Evolutionary conservation across 2,113 vertebrate genomes (phyloP), one percentile per base, ranked within the genome.

Genomic region (Archilochus colubris): DNA sequence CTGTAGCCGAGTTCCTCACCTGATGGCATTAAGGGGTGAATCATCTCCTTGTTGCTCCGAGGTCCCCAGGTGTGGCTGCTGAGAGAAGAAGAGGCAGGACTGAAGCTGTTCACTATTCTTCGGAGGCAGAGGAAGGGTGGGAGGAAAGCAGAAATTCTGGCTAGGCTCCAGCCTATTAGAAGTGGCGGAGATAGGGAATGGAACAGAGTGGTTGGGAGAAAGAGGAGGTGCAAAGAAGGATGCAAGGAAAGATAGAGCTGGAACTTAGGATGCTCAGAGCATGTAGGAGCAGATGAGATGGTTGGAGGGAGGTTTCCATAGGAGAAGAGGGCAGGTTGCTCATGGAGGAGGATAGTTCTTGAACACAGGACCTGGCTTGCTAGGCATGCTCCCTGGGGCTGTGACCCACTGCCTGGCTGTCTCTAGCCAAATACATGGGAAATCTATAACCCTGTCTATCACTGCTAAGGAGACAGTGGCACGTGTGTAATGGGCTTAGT

Each of bases 401-500:
- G 50, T 13, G 40, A 28, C 20, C 55, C 1, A 1, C 54, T 63
- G 55, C 40, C 61, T 73, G 55, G 44, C 73, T 86, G 69, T 89
- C 44, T 54, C 40, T 76, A 17, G 30, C 31, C 46, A 38, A 31
- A 55, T 8, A 14, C 25, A 33, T 66, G 25, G 22, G 25, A 90
- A 80, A 55, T 43, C 21, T 51, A 24, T 44, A 62, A 36, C 16
- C 17, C 50, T 33, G 3, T 53, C 54, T 38, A 4, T 53, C 54
- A 48, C 24, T 48, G 40, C 12, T 1, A 12, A 36, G 46, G 50
- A 27, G 14, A 27, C 36, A 19, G 6, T 51, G 27, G 14, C 1
- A 0, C 7, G 4, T 10, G 4, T 8, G 7, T 2, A 6, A 13
- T 9, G 40, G 62, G 14, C 78, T 81, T 55, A 8, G 13, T 74